A percentile compares a stretch with the other conserved stretches of the same genome.
Evolutionary conservation across 2,797 vertebrate species (phyloP).

Genomic region (Lagocephalus sceleratus): DNA sequence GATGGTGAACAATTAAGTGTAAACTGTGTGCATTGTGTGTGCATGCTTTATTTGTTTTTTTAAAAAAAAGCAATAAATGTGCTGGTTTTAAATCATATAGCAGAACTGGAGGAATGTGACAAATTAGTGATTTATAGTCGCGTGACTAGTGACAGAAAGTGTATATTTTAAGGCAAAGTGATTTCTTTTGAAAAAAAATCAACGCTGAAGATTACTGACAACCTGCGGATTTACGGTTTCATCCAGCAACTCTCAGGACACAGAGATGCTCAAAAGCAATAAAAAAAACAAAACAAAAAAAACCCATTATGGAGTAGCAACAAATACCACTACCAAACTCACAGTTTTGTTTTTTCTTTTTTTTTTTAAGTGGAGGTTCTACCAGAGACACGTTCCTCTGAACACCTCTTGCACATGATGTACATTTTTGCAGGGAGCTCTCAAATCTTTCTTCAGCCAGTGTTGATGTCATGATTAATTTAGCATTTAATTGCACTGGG

Average conservation of each 20-base stretch:
- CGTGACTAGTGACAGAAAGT: neutral
- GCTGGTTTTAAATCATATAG: constrained; percentile 8
- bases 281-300: neutral
- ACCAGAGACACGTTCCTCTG: too few relatives aligned
- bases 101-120: constrained; percentile 7
- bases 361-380: too few relatives aligned
- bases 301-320: neutral
- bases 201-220: neutral
- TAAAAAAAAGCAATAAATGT: constrained; percentile 5
- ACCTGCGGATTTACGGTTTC: too few relatives aligned
- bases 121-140: neutral
- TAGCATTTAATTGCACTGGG: constrained; percentile 15
- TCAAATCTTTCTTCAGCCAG: constrained; percentile 15
- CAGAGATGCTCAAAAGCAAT: neutral
- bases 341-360: too few relatives aligned
- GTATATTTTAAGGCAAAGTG: constrained; percentile 22
- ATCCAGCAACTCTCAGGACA: neutral
- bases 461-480: constrained; percentile 13
- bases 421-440: constrained; percentile 8
- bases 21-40: constrained; percentile 8
- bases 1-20: constrained; percentile 21
- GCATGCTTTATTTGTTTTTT: neutral
- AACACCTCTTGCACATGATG: neutral
- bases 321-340: too few relatives aligned
- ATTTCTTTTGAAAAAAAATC: constrained; percentile 7